These are phyloP conservation scores for Hystrix brachyura DNA, from an alignment of 2,113 vertebrate genomes.

Conservation along the genomic window DNA sequence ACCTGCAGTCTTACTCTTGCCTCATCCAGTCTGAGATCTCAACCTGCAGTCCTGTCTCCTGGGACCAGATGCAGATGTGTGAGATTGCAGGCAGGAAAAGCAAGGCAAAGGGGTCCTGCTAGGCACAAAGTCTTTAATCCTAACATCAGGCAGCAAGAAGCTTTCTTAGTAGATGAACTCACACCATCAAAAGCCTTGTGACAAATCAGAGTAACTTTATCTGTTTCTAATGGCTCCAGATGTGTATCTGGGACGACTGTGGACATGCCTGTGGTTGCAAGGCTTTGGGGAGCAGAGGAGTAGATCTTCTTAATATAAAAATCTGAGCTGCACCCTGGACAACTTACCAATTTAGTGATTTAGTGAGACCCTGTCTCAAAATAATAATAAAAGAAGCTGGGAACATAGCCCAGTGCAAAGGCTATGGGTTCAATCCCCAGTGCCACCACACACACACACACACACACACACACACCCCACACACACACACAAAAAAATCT, in stretches of 20 bases:
- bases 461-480: no score
- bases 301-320: not conserved
- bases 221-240: not conserved
- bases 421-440: not conserved
- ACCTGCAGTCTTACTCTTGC: slow-evolving; percentile 81
- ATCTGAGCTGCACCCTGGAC: not conserved
- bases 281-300: not conserved
- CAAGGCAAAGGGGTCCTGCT: not conserved
- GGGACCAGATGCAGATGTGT: slow-evolving; percentile 54
- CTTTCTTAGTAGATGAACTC: not conserved
- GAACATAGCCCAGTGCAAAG: not conserved
- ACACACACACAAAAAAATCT: not conserved
- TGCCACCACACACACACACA: no score
- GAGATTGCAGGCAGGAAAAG: slow-evolving; percentile 10
- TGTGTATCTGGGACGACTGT: not conserved
- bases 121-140: not conserved
- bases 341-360: not conserved
- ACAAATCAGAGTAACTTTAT: not conserved
- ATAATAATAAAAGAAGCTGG: not conserved
- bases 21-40: slow-evolving; percentile 71
- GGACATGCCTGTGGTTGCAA: not conserved
- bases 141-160: not conserved
- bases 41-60: slow-evolving; percentile 55
- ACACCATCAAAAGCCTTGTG: not conserved
- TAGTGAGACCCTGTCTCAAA: not conserved